Evolutionary conservation across 1,140 invertebrate species (phyloP), one percentile per base, ranked within the genome.

Genomic region (Sminthurides bifidus): DNA sequence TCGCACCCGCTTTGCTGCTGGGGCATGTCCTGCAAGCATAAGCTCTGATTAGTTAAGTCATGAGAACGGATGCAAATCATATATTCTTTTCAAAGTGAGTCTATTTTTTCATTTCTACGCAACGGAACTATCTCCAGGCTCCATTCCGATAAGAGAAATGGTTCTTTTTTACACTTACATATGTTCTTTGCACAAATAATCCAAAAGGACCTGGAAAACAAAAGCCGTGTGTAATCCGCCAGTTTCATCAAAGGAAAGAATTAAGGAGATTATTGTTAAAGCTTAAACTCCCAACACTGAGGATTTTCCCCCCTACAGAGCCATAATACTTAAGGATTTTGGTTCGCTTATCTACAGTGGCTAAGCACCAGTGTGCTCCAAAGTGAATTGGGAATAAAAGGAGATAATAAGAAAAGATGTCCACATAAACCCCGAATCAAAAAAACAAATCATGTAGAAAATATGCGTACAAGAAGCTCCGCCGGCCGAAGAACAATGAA

Each of bases 1-100:
- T 98, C 94, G 68, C 85, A 89, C 17, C 91, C 90, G 73, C 98
- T 98, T 79, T 86, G 85, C 73, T 98, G 94, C 63, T 87, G 84
- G 0, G 95, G 95, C 63, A 95, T 91, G 68, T 91, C 81, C 46
- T 49, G 31, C 4, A 48, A 10, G 23, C 4, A 43, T 12, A 12
- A 37, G 12, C 12, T 12, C 33, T 12, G 33, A 37, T 12, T 17
- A 37, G 12, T 37, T 17, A 17, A 74, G 81, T 52, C 3, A 46
- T n/a, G n/a, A n/a, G n/a, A n/a, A n/a, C n/a, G n/a, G n/a, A n/a
- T n/a, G 26, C 4, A 31, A 38, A 5, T 44, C 24, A 19, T 38
- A 3, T 33, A 29, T 15, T 60, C 50, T 49, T 6, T 48, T 53
- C 29, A 51, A 52, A 45, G 54, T 69, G 69, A 12, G 17, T 12